phyloP scores from a whole-genome alignment of 2,797 vertebrate species.

The Yasuhikotakia modesta region DNA sequence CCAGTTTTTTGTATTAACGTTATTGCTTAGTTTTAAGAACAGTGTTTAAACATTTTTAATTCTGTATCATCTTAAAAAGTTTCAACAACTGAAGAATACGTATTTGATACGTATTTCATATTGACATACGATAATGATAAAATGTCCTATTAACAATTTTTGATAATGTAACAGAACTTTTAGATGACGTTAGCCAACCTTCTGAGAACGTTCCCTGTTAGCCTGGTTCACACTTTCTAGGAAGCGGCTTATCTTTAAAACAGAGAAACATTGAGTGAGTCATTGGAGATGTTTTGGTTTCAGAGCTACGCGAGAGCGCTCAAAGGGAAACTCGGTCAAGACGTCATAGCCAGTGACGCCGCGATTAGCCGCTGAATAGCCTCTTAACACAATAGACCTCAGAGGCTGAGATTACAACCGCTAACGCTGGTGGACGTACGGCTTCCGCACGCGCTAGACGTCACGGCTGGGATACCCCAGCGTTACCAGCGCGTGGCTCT shows the following conservation, averaged over 20 bases:
- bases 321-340: neutral
- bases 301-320: neutral
- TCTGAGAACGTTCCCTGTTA: no score
- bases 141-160: no score
- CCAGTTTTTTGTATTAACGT: no score
- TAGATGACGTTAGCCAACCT: no score
- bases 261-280: neutral
- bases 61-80: no score
- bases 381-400: slow-evolving; percentile 2
- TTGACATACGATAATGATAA: no score
- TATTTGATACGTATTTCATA: no score
- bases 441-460: slow-evolving; percentile 8
- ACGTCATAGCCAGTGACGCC: neutral
- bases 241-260: neutral
- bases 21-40: no score
- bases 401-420: neutral
- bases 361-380: neutral
- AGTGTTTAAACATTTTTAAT: no score
- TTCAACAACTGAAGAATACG: no score
- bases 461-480: slow-evolving; percentile 22
- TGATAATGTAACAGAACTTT: no score
- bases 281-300: slow-evolving; percentile 19
- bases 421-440: neutral
- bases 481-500: neutral
- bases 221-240: neutral